Evolutionary conservation across 2,113 vertebrate species (phyloP), one percentile per base, ranked within the genome.

Genomic region (Mormoops blainvillei): DNA sequence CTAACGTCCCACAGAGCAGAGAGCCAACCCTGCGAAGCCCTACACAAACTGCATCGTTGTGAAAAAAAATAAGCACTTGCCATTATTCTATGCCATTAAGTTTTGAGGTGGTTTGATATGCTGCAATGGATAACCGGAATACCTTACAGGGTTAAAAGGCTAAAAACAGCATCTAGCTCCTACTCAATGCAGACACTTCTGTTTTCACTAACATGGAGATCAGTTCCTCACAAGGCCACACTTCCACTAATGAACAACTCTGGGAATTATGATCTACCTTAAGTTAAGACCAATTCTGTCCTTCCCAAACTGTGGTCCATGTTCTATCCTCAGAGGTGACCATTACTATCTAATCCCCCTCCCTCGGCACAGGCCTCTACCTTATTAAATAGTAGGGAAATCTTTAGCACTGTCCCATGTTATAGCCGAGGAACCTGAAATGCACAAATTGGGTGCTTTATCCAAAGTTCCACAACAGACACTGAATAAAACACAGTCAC

Each of bases 51-150:
- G 33, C 56, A 84, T 41, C 80, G 33, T 33, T 93, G 16, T 74
- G 36, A 96, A 94, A 84, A 56, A 90, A 95, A 89, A 33, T 52
- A 90, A 91, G 54, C 80, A 83, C n/a, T 78, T 96, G 74, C 28
- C 63, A 84, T 78, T 89, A 58, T 67, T 94, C 87, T 82, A 68
- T 70, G 22, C 16, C 56, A 89, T 84, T 93, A 94, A 83, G 43
- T 84, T 84, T 82, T 18, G 15, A 54, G 38, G 67, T 92, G 80
- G 48, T 96, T 87, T 94, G 76, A 28, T 87, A 87, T 5, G 15
- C 33, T 80, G 67, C 38, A 89, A 63, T 76, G 50, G 84, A 45
- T 80, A 94, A 90, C 58, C 61, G 95, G 63, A 89, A 88, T 71
- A 89, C 16, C 9, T 58, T 76, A 13, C 1, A 1, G 65, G 81